These are phyloP conservation scores for Syrmaticus mikado DNA, from an alignment of 2,113 vertebrate species.

Conservation along the genomic window DNA sequence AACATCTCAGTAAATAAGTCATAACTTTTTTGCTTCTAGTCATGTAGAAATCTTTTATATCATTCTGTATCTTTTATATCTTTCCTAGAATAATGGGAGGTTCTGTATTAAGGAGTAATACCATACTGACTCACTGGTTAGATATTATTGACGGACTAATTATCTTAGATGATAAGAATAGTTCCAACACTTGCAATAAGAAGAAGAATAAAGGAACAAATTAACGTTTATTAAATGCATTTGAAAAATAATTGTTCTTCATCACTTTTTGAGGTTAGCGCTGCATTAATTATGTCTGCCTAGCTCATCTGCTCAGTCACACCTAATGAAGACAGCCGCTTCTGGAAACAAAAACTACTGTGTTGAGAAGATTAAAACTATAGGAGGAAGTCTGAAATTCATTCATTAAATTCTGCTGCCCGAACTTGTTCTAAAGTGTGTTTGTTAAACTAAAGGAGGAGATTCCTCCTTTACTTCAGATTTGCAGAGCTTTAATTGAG, in stretches of 20 bases:
- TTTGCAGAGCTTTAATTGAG: background rate
- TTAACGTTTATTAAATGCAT: conserved; percentile 43
- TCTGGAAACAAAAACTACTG: conserved; percentile 38
- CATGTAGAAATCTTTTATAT: background rate
- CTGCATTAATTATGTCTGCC: conserved; percentile 66
- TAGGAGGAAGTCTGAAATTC: conserved; percentile 29
- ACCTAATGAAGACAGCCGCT: conserved; percentile 35
- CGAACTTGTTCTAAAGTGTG: conserved; percentile 52
- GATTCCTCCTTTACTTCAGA: background rate
- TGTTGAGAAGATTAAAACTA: conserved; percentile 50
- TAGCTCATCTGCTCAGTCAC: conserved; percentile 47
- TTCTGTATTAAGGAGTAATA: background rate
- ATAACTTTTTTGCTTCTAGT: background rate
- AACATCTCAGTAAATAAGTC: background rate
- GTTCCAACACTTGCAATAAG: background rate
- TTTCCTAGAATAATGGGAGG: background rate
- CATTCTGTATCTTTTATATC: background rate
- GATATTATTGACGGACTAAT: background rate
- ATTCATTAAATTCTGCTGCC: conserved; percentile 50
- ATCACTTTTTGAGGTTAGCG: conserved; percentile 19
- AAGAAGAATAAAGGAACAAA: conserved; percentile 32
- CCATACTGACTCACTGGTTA: conserved; percentile 21
- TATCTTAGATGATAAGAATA: conserved; percentile 39
- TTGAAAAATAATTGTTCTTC: conserved; percentile 61
- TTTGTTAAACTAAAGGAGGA: conserved; percentile 24